A percentile compares a stretch with the other conserved stretches of the same genome.
Conservation (phyloP, 2,113 vertebrate species). For the Arizona elegans region DNA sequence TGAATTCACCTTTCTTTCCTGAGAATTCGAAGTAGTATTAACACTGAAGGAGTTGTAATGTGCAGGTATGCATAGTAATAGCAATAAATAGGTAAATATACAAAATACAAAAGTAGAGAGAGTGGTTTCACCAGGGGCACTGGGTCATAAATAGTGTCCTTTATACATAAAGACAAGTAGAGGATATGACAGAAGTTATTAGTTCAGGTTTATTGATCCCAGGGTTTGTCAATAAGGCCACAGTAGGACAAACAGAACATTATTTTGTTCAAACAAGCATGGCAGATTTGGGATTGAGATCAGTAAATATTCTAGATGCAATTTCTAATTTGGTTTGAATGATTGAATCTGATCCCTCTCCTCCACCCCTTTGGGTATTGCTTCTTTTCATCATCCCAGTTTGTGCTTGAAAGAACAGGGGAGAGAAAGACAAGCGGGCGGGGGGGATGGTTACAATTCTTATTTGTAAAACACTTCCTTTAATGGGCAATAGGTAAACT, state of each 20-base stretch:
- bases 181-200: not conserved
- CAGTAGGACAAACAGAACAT: not conserved
- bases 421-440: not conserved
- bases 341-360: not conserved
- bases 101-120: not conserved
- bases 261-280: not conserved
- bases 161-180: not conserved
- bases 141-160: not conserved
- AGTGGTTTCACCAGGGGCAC: not conserved
- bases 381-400: slow-evolving; percentile 31
- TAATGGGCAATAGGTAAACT: not conserved
- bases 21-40: not conserved
- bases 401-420: slow-evolving; percentile 12
- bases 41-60: not conserved
- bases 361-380: not conserved
- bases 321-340: not conserved
- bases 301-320: not conserved
- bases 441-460: not conserved
- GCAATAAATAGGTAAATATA: not conserved
- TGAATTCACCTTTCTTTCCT: not conserved
- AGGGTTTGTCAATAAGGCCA: not conserved
- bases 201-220: not conserved
- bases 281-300: not conserved
- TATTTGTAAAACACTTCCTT: slow-evolving; percentile 20
- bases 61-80: not conserved